Evolutionary conservation across 1,140 invertebrate genomes (phyloP).

Genomic region (Contarinia nasturtii): DNA sequence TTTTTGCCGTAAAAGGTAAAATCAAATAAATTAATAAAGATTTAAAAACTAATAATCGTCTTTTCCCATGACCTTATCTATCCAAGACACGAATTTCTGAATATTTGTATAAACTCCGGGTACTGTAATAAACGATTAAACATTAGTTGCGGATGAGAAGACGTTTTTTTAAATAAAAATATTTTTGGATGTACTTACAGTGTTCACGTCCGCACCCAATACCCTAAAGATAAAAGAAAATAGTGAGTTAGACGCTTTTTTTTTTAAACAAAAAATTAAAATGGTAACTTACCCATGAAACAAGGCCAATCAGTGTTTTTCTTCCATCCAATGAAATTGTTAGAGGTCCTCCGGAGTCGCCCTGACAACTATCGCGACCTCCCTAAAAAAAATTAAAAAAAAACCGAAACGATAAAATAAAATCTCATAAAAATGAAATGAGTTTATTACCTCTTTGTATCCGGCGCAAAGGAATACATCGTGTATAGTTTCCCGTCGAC

Average conservation of each 20-base stretch:
- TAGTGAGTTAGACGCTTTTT: no score
- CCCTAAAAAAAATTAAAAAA: conserved; percentile 25
- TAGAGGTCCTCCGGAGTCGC: conserved; percentile 67
- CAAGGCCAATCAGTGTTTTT: conserved; percentile 66
- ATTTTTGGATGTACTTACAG: conserved; percentile 4
- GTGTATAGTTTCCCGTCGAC: conserved; percentile 73
- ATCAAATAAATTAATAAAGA: neutral
- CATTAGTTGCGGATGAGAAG: no score
- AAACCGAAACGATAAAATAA: neutral
- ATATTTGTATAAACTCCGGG: conserved; percentile 82
- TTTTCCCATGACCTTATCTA: conserved; percentile 51
- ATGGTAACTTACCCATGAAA: no score
- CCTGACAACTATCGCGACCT: conserved; percentile 52
- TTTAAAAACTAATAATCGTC: neutral
- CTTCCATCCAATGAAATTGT: conserved; percentile 64
- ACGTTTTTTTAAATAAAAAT: no score
- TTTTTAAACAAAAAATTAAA: no score
- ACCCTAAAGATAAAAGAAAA: no score
- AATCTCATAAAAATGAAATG: neutral
- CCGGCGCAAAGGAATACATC: conserved; percentile 88
- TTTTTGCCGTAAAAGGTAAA: neutral
- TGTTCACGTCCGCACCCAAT: conserved; percentile 78
- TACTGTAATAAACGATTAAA: conserved; percentile 18
- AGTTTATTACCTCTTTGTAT: conserved; percentile 50
- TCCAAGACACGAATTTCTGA: conserved; percentile 83